Conservation (phyloP, 2,797 vertebrate genomes). For the Myotis myotis region DNA sequence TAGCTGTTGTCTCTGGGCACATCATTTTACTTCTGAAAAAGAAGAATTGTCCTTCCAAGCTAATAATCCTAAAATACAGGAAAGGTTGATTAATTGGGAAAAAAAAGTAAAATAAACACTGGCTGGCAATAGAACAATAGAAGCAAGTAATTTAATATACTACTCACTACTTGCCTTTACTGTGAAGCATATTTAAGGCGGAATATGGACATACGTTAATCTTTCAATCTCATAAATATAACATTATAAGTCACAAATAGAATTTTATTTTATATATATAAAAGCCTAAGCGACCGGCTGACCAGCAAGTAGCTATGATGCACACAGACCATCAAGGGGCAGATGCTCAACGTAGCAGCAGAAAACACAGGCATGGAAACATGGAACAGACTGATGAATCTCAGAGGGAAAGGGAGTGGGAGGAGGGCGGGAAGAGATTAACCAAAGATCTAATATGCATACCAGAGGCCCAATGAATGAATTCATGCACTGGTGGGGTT, state of each 20-base stretch:
- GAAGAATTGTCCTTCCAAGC: background rate
- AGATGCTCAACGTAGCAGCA: too few species aligned
- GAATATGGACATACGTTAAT: background rate
- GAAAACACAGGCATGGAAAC: too few species aligned
- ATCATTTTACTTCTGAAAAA: background rate
- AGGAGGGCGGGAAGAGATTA: too few species aligned
- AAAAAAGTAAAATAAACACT: background rate
- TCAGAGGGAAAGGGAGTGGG: too few species aligned
- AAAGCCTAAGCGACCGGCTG: too few species aligned
- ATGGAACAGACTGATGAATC: too few species aligned
- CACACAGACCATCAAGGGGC: too few species aligned
- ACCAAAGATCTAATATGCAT: too few species aligned
- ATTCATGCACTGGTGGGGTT: too few species aligned
- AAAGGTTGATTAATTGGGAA: background rate
- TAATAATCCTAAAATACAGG: background rate
- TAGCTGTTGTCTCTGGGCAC: background rate
- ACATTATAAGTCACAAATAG: background rate
- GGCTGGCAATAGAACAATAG: background rate
- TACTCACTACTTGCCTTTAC: background rate
- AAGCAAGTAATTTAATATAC: background rate
- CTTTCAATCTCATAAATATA: background rate
- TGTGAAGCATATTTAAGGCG: background rate
- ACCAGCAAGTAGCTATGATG: too few species aligned
- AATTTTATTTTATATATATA: background rate
- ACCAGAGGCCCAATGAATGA: too few species aligned